These are phyloP conservation scores for Plectrocnemia conspersa DNA, from an alignment of 1,140 invertebrate species.

Conservation along the genomic window DNA sequence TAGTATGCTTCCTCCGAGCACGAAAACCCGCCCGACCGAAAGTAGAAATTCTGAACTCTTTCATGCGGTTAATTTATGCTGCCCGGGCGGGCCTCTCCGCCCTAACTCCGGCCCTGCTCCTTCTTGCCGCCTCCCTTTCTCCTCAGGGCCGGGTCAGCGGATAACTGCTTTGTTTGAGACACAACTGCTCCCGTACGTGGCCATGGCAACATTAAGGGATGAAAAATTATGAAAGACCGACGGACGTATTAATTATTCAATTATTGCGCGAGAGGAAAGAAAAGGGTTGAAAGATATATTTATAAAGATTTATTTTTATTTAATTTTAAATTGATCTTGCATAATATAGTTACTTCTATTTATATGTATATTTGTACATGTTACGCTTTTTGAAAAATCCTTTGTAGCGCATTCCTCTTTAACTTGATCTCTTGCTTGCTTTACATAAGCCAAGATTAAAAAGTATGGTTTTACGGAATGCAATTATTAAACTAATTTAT, in stretches of 20 bases:
- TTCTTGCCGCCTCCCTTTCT: background rate
- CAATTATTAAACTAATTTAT: too few relatives aligned
- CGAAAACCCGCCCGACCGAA: slow-evolving; percentile 32
- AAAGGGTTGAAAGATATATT: too few relatives aligned
- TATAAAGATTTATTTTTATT: too few relatives aligned
- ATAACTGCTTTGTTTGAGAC: slow-evolving; percentile 20
- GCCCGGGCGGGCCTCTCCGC: background rate
- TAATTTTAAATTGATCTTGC: too few relatives aligned
- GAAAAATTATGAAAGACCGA: background rate
- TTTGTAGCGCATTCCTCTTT: slow-evolving; percentile 20
- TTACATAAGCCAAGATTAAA: slow-evolving; percentile 32
- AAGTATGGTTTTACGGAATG: slow-evolving; percentile 21
- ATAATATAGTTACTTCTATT: too few relatives aligned
- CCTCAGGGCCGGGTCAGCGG: slow-evolving; percentile 2
- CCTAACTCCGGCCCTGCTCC: background rate
- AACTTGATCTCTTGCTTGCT: slow-evolving; percentile 17
- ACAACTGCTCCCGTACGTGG: too few relatives aligned
- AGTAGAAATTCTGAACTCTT: slow-evolving; percentile 33
- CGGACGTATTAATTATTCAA: background rate
- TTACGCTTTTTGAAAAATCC: too few relatives aligned
- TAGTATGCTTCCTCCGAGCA: slow-evolving; percentile 28
- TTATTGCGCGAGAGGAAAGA: background rate
- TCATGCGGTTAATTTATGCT: slow-evolving; percentile 36
- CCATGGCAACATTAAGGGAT: background rate
- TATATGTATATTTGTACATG: too few relatives aligned